Percentiles rank a stretch among this genome's conserved stretches.
These are phyloP conservation scores for Hylia prasina DNA, from an alignment of 2,113 vertebrate genomes.

Conservation along the genomic window DNA sequence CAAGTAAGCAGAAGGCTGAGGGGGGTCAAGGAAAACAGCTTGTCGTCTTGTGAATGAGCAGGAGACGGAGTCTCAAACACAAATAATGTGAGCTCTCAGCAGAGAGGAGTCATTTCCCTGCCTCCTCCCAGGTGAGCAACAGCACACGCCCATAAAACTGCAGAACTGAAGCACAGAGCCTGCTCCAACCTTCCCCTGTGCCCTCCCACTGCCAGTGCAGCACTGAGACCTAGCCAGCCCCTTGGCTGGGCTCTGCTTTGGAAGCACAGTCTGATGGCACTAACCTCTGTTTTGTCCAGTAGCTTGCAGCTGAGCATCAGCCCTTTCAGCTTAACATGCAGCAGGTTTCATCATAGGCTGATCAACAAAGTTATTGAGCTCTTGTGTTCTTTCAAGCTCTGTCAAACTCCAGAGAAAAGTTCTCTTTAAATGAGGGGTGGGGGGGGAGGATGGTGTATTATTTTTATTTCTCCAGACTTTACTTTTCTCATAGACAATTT, in stretches of 20 bases:
- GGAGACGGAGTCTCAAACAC: neutral
- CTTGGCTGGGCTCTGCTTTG: neutral
- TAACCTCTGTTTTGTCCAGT: neutral
- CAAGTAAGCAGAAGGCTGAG: neutral
- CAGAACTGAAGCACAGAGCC: neutral
- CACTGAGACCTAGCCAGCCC: neutral
- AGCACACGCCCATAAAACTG: neutral
- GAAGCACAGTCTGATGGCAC: neutral
- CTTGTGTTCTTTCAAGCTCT: neutral
- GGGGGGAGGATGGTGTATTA: too few species aligned
- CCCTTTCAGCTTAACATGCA: neutral
- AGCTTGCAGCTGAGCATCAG: neutral
- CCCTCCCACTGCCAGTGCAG: neutral
- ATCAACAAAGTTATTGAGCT: neutral
- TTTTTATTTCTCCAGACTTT: neutral
- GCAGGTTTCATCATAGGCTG: neutral
- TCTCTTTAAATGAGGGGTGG: neutral
- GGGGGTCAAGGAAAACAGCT: neutral
- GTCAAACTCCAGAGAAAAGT: neutral
- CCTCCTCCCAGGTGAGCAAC: neutral
- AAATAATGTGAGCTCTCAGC: neutral
- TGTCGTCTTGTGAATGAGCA: neutral
- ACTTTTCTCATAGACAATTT: neutral
- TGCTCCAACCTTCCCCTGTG: neutral
- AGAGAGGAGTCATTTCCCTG: neutral